These are phyloP conservation scores for Plectropomus leopardus DNA, from an alignment of 2,113 vertebrate species.

Conservation along the genomic window DNA sequence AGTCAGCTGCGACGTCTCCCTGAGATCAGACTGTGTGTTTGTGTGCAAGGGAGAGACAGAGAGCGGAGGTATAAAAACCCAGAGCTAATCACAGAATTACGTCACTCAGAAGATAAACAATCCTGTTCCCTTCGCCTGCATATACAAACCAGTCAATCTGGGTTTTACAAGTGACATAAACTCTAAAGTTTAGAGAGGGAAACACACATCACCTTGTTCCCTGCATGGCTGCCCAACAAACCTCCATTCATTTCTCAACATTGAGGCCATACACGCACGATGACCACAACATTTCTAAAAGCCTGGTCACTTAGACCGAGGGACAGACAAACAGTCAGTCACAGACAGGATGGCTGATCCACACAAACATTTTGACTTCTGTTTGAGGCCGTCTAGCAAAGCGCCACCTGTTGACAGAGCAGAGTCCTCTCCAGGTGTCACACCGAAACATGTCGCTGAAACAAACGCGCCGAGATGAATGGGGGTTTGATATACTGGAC, in stretches of 20 bases:
- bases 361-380: constrained; percentile 34
- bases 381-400: constrained; percentile 23
- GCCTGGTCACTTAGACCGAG: constrained; percentile 50
- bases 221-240: constrained; percentile 65
- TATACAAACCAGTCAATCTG: constrained; percentile 68
- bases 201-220: constrained; percentile 71
- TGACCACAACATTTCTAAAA: constrained; percentile 75
- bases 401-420: constrained; percentile 62
- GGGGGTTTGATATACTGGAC: constrained; percentile 75
- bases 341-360: constrained; percentile 47
- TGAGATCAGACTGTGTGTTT: constrained; percentile 43
- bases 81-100: constrained; percentile 75
- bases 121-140: constrained; percentile 36
- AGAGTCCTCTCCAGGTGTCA: constrained; percentile 29
- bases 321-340: constrained; percentile 62
- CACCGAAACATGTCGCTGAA: constrained; percentile 28
- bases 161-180: constrained; percentile 79
- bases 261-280: constrained; percentile 71
- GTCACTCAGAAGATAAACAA: constrained; percentile 77
- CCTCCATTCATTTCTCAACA: constrained; percentile 74
- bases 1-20: constrained; percentile 61
- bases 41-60: constrained; percentile 1
- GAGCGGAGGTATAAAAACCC: constrained; percentile 57
- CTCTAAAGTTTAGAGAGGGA: constrained; percentile 69
- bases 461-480: constrained; percentile 55